These are phyloP conservation scores for Tichodroma muraria DNA, from an alignment of 2,113 vertebrate genomes.

Conservation along the genomic window DNA sequence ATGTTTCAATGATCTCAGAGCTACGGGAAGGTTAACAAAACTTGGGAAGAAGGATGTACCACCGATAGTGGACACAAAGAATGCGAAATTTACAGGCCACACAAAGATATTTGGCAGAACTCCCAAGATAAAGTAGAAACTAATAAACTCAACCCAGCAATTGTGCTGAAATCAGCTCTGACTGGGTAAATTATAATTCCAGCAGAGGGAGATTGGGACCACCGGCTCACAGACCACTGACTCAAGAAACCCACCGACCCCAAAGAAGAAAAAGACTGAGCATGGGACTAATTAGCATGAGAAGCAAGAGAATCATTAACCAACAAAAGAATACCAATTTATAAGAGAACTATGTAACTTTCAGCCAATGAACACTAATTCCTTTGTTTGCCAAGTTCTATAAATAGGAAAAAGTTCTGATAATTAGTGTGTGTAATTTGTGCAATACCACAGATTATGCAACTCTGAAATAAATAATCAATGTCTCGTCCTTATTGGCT, in stretches of 20 bases:
- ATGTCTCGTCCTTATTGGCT: not conserved
- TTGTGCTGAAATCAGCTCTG: not conserved
- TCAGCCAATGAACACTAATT: not conserved
- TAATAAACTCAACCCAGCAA: not conserved
- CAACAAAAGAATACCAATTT: not conserved
- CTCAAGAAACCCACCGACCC: not conserved
- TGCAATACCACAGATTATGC: not conserved
- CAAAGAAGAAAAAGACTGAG: not conserved
- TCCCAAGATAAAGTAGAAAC: not conserved
- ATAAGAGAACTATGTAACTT: not conserved
- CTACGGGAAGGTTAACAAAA: not conserved
- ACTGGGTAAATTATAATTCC: not conserved
- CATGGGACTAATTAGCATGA: not conserved
- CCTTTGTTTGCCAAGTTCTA: not conserved
- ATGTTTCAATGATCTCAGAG: not conserved
- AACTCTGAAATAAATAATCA: not conserved
- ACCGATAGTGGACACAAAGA: not conserved
- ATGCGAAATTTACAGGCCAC: not conserved
- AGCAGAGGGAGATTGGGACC: not conserved
- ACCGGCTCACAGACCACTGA: rapidly evolving
- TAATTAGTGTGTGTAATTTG: not conserved
- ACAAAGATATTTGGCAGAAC: not conserved
- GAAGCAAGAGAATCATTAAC: not conserved
- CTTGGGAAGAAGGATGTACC: not conserved
- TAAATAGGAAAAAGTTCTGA: not conserved